Evolutionary conservation across 1,140 invertebrate genomes (phyloP).

Genomic region (Macrobrachium rosenbergii): DNA sequence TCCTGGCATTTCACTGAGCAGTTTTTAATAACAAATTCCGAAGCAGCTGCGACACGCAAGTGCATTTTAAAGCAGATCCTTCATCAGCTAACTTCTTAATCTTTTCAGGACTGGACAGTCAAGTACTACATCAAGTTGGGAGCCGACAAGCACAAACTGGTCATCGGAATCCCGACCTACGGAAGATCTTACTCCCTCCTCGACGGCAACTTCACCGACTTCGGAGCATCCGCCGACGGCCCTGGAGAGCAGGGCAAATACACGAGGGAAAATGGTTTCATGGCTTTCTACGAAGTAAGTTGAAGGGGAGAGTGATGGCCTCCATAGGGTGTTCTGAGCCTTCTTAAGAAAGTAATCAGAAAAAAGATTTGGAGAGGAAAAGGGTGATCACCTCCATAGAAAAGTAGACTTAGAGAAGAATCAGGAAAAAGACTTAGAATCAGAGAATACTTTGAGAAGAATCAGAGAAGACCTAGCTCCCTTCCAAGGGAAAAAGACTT

Average conservation of each 20-base stretch:
- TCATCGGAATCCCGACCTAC: constrained; percentile 95
- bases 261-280: constrained; percentile 91
- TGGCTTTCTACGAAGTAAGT: constrained; percentile 91
- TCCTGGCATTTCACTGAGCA: no score
- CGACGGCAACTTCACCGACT: constrained; percentile 81
- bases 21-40: no score
- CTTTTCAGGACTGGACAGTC: constrained; percentile 84
- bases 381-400: no score
- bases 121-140: constrained; percentile 88
- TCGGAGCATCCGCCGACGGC: constrained; percentile 88
- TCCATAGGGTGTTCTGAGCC: no score
- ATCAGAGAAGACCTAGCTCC: no score
- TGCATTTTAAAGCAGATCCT: background rate
- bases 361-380: no score
- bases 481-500: no score
- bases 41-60: no score
- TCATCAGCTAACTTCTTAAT: background rate
- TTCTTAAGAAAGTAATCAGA: no score
- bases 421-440: no score
- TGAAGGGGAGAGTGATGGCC: background rate
- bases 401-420: no score
- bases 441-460: no score
- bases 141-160: constrained; percentile 85
- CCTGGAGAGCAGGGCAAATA: constrained; percentile 91
- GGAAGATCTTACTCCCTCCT: constrained; percentile 90